These are phyloP conservation scores for Agrochola lychnidis DNA, from an alignment of 2,888 invertebrate species.

Conservation along the genomic window DNA sequence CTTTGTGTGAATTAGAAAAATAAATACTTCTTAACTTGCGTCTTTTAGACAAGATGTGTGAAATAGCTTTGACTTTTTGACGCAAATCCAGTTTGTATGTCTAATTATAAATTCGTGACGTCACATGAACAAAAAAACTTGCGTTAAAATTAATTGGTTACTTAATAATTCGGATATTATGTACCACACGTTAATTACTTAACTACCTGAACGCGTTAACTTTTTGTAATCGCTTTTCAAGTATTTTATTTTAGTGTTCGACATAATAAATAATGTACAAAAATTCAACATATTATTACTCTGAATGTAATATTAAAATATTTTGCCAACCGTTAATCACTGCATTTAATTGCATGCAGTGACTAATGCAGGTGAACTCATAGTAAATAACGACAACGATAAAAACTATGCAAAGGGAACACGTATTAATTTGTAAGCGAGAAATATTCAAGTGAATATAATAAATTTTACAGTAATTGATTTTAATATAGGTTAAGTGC, in stretches of 20 bases:
- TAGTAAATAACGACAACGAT: constrained; percentile 29
- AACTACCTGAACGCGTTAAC: constrained; percentile 3
- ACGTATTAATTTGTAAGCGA: constrained; percentile 38
- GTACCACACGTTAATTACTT: constrained; percentile 23
- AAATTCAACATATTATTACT: background rate
- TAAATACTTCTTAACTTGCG: constrained; percentile 34
- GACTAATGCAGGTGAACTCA: constrained; percentile 54
- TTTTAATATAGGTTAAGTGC: constrained; percentile 54
- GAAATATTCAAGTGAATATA: constrained; percentile 36
- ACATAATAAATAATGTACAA: constrained; percentile 5
- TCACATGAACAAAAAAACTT: background rate
- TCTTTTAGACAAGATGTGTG: constrained; percentile 43
- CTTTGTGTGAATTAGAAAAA: constrained; percentile 43
- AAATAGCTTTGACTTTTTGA: constrained; percentile 39
- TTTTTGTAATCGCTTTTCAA: constrained; percentile 3
- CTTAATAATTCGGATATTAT: background rate
- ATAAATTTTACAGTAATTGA: constrained; percentile 47
- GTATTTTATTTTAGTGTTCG: background rate
- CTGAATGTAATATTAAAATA: constrained; percentile 12
- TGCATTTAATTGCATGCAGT: constrained; percentile 21
- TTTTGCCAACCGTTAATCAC: constrained; percentile 15
- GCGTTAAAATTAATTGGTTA: constrained; percentile 7
- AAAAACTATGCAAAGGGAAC: constrained; percentile 40
- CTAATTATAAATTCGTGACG: constrained; percentile 1
- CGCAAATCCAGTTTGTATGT: constrained; percentile 17